Evolutionary conservation across 2,888 invertebrate species (phyloP).

Genomic region (Cetonia aurata): DNA sequence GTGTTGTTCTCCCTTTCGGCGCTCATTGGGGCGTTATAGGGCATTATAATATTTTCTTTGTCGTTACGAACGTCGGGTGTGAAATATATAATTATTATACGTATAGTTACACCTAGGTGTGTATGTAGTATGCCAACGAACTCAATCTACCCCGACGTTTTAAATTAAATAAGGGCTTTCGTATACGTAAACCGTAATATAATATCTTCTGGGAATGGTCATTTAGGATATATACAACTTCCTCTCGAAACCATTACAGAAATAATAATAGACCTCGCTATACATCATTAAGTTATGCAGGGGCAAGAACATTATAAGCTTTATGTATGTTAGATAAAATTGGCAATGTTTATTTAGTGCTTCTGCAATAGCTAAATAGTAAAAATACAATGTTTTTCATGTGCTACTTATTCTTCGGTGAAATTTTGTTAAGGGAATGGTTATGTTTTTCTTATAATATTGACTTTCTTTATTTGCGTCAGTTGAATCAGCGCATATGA

Average conservation of each 20-base stretch:
- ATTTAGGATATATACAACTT: not conserved
- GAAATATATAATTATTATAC: constrained; percentile 30
- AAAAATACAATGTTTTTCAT: too few species aligned
- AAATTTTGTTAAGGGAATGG: too few species aligned
- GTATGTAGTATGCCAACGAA: not conserved
- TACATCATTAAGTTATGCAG: too few species aligned
- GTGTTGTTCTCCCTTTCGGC: constrained; percentile 28
- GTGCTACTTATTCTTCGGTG: too few species aligned
- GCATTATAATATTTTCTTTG: constrained; percentile 10
- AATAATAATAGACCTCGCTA: not conserved
- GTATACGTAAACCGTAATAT: not conserved
- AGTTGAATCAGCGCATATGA: too few species aligned
- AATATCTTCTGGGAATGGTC: too few species aligned
- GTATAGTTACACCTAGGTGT: not conserved
- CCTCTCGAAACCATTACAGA: not conserved
- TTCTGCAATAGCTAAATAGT: too few species aligned
- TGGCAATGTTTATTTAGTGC: too few species aligned
- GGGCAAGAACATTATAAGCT: too few species aligned
- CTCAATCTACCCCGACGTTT: constrained; percentile 4
- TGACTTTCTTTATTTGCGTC: too few species aligned
- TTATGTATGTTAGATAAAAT: too few species aligned
- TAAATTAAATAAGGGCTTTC: not conserved
- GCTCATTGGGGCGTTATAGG: constrained; percentile 16
- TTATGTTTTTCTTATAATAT: too few species aligned
- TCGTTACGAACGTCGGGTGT: constrained; percentile 14